Percentiles rank a stretch among this genome's conserved stretches.
Evolutionary conservation across 2,113 vertebrate genomes (phyloP).

Genomic region (Neoarius graeffei): DNA sequence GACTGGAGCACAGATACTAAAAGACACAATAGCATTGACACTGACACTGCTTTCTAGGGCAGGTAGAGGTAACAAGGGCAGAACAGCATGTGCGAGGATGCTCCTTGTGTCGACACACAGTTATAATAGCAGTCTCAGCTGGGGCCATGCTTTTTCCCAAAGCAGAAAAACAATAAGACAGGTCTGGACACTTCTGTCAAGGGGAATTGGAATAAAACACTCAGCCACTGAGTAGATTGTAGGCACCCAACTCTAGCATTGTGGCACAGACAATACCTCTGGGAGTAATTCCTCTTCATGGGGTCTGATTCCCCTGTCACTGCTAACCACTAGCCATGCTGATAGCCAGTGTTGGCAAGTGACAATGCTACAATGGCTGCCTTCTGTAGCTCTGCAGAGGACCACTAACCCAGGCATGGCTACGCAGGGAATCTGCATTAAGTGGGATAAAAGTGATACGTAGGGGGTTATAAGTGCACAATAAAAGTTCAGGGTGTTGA

Average conservation of each 20-base stretch:
- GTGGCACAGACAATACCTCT: conserved; percentile 68
- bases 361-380: conserved; percentile 76
- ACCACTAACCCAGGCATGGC: conserved; percentile 66
- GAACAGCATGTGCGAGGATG: conserved; percentile 61
- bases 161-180: conserved; percentile 55
- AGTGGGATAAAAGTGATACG: conserved; percentile 71
- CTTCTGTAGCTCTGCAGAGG: conserved; percentile 63
- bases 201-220: conserved; percentile 62
- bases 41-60: conserved; percentile 67
- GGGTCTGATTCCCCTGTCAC: conserved; percentile 77
- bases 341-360: conserved; percentile 67
- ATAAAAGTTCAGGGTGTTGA: conserved; percentile 68
- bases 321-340: conserved; percentile 71
- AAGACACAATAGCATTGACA: conserved; percentile 59
- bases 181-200: conserved; percentile 73
- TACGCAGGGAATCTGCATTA: conserved; percentile 77
- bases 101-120: conserved; percentile 66
- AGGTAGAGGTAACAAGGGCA: conserved; percentile 66
- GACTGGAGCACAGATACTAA: conserved; percentile 63
- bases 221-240: conserved; percentile 69
- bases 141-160: conserved; percentile 59
- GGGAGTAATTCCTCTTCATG: conserved; percentile 78
- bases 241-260: conserved; percentile 73
- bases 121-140: conserved; percentile 69
- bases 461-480: conserved; percentile 64